Evolutionary conservation across 1,140 invertebrate species (phyloP), one percentile per base, ranked within the genome.

Genomic region (Leptinotarsa undecemlineata): DNA sequence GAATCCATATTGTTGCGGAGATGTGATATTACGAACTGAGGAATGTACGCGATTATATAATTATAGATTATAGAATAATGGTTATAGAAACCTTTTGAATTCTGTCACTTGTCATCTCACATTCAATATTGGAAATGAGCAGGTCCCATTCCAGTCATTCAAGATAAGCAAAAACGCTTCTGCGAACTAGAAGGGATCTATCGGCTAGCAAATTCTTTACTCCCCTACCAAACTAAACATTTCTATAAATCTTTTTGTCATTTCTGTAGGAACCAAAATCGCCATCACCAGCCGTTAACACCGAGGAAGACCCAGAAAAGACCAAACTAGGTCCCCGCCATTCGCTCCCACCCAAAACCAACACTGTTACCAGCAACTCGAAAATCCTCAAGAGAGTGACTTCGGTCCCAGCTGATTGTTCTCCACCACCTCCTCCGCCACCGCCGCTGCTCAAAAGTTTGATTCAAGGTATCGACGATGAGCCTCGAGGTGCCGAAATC

Each of bases 401-500:
- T 63, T 82, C 82, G 2, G 73, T 73, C 5, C 80, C 80, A 23
- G 73, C 71, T 11, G 79, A 81, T 57, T 66, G 72, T 3, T 77
- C 74, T n/a, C 79, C 89, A 0, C 87, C 89, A 8, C 90, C 89
- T 2, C 89, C 90, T 1, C 90, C 91, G 0, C 91, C 91, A 0
- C 89, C 91, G 47, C 79, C 26, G 75, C 62, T 82, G 77, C 21
- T 47, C 23, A 72, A n/a, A 17, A 70, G 17, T 4, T 48, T 76
- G 21, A 57, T 71, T 21, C 69, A 21, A 47, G n/a, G 68, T 11
- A 69, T 76, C 57, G 76, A 79, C 11, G 81, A 82, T 33, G 82
- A 82, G 74, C 78, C 81, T 1, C 75, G 81, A 15, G 82, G 81
- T 3, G 78, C 81, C 0, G 84, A 84, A 77, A 72, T 82, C 79